Evolutionary conservation across 1,140 invertebrate genomes (phyloP).

Genomic region (Ridgeia piscesae): DNA sequence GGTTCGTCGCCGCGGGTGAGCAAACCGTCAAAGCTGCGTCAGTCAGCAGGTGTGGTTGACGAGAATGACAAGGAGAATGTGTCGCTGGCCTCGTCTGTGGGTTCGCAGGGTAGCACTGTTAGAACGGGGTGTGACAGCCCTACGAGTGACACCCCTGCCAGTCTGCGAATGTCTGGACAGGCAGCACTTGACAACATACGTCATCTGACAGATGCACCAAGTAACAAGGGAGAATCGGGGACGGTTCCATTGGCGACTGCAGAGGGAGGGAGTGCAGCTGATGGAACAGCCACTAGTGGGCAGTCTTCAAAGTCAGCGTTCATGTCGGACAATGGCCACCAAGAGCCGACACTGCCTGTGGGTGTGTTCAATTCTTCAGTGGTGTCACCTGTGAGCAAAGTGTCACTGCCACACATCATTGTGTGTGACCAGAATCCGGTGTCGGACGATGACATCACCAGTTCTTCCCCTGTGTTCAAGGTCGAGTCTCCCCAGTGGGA

Average conservation of each 20-base stretch:
- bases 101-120: background rate
- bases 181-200: background rate
- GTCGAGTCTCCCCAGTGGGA: background rate
- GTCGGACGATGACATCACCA: background rate
- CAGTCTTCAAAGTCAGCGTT: background rate
- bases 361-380: no score
- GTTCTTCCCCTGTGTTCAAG: background rate
- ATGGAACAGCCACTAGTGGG: background rate
- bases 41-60: background rate
- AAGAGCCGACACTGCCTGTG: background rate
- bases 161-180: background rate
- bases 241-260: background rate
- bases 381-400: background rate
- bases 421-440: background rate
- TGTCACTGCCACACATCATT: background rate
- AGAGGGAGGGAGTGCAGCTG: background rate
- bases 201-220: background rate
- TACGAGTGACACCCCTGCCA: background rate
- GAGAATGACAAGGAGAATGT: slow-evolving; percentile 1
- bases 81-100: background rate
- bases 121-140: slow-evolving; percentile 13
- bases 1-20: background rate
- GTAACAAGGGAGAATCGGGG: background rate
- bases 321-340: background rate
- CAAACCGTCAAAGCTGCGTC: background rate